phyloP scores from a whole-genome alignment of 2,113 vertebrate species.

The Neogale vison region DNA sequence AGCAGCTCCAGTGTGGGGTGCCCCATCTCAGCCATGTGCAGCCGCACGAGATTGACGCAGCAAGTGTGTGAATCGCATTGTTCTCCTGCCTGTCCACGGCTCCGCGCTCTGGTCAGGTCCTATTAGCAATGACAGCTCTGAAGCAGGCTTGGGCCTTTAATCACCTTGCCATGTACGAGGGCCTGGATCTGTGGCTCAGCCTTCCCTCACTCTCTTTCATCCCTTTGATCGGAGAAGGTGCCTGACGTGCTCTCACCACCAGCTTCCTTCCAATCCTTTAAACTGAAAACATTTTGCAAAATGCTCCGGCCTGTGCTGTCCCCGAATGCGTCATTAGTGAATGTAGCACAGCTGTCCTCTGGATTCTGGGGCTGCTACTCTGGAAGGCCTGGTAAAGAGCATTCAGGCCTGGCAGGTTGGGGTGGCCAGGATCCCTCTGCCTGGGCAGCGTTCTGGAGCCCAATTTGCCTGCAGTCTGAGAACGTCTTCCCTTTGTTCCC shows the following conservation, averaged over 20 bases:
- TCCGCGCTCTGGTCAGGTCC: background rate
- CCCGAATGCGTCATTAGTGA: background rate
- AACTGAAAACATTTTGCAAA: constrained; percentile 29
- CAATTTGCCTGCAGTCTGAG: background rate
- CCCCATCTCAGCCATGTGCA: background rate
- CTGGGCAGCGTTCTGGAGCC: background rate
- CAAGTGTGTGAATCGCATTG: fast-evolving
- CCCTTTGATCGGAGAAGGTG: constrained; percentile 38
- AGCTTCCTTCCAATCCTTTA: background rate
- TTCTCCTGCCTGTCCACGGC: fast-evolving
- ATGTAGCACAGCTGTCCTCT: background rate
- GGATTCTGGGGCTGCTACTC: background rate
- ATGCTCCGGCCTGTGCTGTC: background rate
- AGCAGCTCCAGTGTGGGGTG: fast-evolving
- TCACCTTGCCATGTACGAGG: background rate
- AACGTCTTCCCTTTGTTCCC: background rate
- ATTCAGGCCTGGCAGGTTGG: background rate
- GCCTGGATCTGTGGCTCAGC: background rate
- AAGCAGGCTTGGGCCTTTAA: background rate
- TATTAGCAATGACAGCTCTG: background rate
- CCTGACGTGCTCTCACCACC: background rate
- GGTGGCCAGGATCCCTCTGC: background rate
- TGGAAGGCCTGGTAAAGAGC: background rate
- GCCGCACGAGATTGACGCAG: fast-evolving
- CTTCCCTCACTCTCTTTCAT: background rate